phyloP scores from a whole-genome alignment of 2,797 vertebrate genomes.

The Ctenopoma kingsleyae region DNA sequence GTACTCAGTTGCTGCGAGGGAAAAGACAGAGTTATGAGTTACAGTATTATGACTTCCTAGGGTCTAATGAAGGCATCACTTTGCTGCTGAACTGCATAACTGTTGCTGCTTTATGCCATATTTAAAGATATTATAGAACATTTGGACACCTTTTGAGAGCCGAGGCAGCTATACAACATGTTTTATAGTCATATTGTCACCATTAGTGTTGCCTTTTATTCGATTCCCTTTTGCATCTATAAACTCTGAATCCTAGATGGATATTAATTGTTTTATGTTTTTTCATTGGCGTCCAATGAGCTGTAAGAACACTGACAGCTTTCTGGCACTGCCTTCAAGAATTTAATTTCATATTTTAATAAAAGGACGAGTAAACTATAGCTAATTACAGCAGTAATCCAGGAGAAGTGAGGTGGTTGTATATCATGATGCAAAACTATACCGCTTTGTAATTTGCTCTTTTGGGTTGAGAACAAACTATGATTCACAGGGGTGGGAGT shows the following conservation, averaged over 20 bases:
- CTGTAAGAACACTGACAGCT: constrained; percentile 35
- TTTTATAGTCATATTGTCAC: constrained; percentile 55
- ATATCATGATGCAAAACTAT: constrained; percentile 12
- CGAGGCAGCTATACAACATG: constrained; percentile 28
- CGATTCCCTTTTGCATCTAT: constrained; percentile 38
- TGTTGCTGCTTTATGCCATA: constrained; percentile 55
- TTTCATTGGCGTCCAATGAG: constrained; percentile 41
- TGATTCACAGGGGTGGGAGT: background rate
- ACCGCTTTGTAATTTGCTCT: constrained; percentile 15
- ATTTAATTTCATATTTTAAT: constrained; percentile 33
- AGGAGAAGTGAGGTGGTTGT: constrained; percentile 5
- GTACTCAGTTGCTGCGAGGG: constrained; percentile 61
- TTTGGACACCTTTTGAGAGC: constrained; percentile 50
- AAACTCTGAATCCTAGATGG: constrained; percentile 44
- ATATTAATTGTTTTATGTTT: constrained; percentile 53
- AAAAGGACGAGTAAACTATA: constrained; percentile 17
- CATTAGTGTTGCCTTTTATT: constrained; percentile 48
- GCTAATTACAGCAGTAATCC: constrained; percentile 37
- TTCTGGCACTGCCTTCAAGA: constrained; percentile 16
- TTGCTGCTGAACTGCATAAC: constrained; percentile 60
- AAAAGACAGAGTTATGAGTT: constrained; percentile 66
- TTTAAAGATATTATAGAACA: constrained; percentile 60
- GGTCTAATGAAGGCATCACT: constrained; percentile 76
- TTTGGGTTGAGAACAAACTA: constrained; percentile 19
- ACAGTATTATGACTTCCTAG: constrained; percentile 69